Evolutionary conservation across 2,888 invertebrate genomes (phyloP).

Genomic region (Nudaria mundana): DNA sequence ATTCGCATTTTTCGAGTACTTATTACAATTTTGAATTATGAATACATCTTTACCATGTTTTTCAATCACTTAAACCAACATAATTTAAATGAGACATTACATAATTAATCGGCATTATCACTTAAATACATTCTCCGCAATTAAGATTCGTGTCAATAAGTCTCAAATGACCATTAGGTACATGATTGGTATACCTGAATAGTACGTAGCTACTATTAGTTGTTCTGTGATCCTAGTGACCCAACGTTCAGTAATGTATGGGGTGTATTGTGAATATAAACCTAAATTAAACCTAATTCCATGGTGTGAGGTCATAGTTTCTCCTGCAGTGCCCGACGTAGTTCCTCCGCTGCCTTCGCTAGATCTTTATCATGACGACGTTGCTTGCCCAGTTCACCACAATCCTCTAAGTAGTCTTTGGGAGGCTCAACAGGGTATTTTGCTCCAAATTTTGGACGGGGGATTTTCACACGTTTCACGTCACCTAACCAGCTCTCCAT

Average conservation of each 20-base stretch:
- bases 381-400: constrained; percentile 72
- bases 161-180: too few relatives aligned
- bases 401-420: constrained; percentile 88
- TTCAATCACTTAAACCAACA: background rate
- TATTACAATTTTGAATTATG: too few relatives aligned
- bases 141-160: too few relatives aligned
- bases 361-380: constrained; percentile 79
- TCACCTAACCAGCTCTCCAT: constrained; percentile 94
- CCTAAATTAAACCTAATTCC: constrained; percentile 43
- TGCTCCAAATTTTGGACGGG: constrained; percentile 90
- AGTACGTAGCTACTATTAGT: too few relatives aligned
- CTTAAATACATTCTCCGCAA: too few relatives aligned
- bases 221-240: too few relatives aligned
- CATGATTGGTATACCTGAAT: too few relatives aligned
- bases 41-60: background rate
- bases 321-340: constrained; percentile 88
- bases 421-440: constrained; percentile 87
- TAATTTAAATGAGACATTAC: too few relatives aligned
- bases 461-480: constrained; percentile 91
- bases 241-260: constrained; percentile 40
- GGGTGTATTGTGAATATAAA: constrained; percentile 37
- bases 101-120: too few relatives aligned
- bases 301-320: constrained; percentile 82
- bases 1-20: too few relatives aligned
- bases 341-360: constrained; percentile 87